phyloP scores from a whole-genome alignment of 2,888 invertebrate species.

The Cerastis rubricosa region DNA sequence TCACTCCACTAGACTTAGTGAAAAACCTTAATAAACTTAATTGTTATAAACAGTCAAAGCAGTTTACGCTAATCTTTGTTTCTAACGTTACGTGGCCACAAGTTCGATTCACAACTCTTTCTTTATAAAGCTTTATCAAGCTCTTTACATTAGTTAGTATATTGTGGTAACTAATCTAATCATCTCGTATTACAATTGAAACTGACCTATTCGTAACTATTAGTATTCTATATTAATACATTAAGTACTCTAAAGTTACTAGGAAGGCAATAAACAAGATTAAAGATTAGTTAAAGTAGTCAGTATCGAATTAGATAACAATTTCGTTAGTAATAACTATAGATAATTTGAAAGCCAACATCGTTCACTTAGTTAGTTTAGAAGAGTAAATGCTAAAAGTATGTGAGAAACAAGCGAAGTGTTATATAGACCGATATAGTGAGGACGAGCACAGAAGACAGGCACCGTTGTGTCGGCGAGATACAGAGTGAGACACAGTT shows the following conservation, averaged over 20 bases:
- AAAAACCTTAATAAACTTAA: constrained; percentile 77
- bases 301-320: constrained; percentile 73
- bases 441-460: constrained; percentile 72
- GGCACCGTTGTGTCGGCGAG: constrained; percentile 66
- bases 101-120: constrained; percentile 90
- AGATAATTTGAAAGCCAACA: constrained; percentile 74
- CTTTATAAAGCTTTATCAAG: constrained; percentile 90
- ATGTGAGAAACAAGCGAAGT: constrained; percentile 82
- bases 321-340: constrained; percentile 70
- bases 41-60: constrained; percentile 83
- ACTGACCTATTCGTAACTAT: constrained; percentile 72
- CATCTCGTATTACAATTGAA: constrained; percentile 78
- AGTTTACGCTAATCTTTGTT: constrained; percentile 82
- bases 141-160: constrained; percentile 88
- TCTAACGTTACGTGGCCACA: constrained; percentile 88
- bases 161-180: constrained; percentile 79
- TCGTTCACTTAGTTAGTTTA: constrained; percentile 72
- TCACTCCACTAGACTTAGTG: constrained; percentile 67
- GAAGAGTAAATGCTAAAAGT: constrained; percentile 75
- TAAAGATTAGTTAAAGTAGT: constrained; percentile 75
- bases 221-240: constrained; percentile 76
- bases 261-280: constrained; percentile 82
- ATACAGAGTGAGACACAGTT: constrained; percentile 49
- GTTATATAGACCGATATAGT: constrained; percentile 85
- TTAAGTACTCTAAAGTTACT: constrained; percentile 73